These are phyloP conservation scores for Loriculus beryllinus DNA, from an alignment of 2,797 vertebrate species.

Conservation along the genomic window DNA sequence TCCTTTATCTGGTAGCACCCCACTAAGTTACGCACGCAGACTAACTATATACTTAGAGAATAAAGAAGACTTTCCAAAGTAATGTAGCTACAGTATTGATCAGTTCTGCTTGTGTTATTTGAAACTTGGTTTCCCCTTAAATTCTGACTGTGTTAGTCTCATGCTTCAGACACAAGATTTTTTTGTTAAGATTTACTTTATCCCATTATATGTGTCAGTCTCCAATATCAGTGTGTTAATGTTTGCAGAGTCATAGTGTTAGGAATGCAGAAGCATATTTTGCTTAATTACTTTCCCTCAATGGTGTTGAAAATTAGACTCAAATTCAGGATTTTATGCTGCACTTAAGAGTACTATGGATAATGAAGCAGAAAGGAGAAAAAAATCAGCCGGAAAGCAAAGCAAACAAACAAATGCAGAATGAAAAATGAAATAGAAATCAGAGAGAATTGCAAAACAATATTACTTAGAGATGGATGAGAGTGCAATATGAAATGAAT, in stretches of 20 bases:
- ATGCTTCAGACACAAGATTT: neutral
- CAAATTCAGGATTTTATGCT: conserved; percentile 13
- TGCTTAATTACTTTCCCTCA: conserved; percentile 48
- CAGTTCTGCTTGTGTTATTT: neutral
- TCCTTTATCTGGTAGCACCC: neutral
- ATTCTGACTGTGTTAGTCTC: neutral
- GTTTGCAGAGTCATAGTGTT: neutral
- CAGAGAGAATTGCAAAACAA: neutral
- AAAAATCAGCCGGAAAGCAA: conserved; percentile 14
- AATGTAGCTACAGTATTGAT: fast-evolving
- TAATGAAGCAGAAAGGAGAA: conserved; percentile 48
- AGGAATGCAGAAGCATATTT: conserved; percentile 18
- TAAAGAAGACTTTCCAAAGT: neutral
- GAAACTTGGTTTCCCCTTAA: neutral
- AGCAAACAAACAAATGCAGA: neutral
- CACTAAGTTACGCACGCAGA: neutral
- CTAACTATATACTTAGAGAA: neutral
- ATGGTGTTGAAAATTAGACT: conserved; percentile 39
- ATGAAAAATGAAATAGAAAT: conserved; percentile 15
- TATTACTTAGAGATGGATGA: neutral
- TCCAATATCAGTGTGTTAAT: neutral
- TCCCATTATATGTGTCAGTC: neutral
- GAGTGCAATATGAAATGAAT: neutral
- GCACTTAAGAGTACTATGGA: conserved; percentile 1
- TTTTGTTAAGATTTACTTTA: neutral